phyloP scores from a whole-genome alignment of 2,888 invertebrate species.

The Eupithecia insigniata region DNA sequence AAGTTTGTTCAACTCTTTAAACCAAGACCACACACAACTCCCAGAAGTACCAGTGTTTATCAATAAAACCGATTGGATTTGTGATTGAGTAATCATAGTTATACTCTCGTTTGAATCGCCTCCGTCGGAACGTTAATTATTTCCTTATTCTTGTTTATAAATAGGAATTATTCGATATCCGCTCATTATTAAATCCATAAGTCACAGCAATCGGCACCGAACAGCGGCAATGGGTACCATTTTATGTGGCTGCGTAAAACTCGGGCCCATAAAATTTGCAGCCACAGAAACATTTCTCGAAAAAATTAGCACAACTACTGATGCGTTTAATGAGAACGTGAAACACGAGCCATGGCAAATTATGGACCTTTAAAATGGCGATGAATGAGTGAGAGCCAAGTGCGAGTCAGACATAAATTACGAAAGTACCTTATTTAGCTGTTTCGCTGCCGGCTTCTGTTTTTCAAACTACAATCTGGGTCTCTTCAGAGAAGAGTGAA shows the following conservation, averaged over 20 bases:
- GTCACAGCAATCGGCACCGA: constrained; percentile 63
- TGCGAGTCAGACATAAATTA: neutral
- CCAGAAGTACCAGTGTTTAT: constrained; percentile 1
- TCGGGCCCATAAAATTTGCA: constrained; percentile 73
- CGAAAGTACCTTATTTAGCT: neutral
- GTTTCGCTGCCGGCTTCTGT: neutral
- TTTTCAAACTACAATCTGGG: neutral
- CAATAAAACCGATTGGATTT: constrained; percentile 27
- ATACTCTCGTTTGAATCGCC: constrained; percentile 19
- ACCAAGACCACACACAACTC: constrained; percentile 11
- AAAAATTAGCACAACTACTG: constrained; percentile 80
- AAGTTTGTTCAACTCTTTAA: neutral
- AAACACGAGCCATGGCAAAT: constrained; percentile 72
- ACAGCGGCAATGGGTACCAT: constrained; percentile 57
- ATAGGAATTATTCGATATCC: constrained; percentile 47
- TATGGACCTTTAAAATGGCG: constrained; percentile 74
- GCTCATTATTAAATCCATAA: constrained; percentile 63
- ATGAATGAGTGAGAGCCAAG: constrained; percentile 53
- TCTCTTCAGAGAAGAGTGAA: neutral
- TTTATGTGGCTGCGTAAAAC: constrained; percentile 71
- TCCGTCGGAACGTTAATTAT: constrained; percentile 34
- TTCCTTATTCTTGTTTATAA: constrained; percentile 40
- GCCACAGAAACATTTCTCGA: constrained; percentile 69
- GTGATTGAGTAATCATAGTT: constrained; percentile 30
- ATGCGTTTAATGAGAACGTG: constrained; percentile 81